phyloP scores from a whole-genome alignment of 2,797 vertebrate genomes.

The Corythornis leucogaster region DNA sequence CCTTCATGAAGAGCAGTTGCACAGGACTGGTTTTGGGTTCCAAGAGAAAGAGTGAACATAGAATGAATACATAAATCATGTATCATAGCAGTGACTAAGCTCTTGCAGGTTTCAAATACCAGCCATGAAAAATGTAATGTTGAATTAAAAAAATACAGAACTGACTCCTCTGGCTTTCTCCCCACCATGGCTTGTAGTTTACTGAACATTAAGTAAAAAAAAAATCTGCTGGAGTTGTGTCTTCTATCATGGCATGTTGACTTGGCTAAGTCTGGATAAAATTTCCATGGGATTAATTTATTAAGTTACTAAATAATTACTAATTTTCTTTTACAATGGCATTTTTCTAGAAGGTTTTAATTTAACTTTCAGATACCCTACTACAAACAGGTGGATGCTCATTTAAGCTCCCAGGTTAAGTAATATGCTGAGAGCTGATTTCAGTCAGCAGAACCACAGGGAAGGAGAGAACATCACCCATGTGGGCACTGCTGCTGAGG shows the following conservation, averaged over 20 bases:
- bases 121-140: background rate
- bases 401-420: background rate
- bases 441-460: background rate
- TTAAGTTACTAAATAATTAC: background rate
- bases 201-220: background rate
- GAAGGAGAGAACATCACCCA: background rate
- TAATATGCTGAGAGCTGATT: background rate
- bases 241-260: background rate
- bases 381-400: background rate
- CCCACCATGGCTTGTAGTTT: accelerated
- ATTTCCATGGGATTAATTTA: background rate
- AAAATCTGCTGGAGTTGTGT: background rate
- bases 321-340: background rate
- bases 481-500: accelerated
- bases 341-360: background rate
- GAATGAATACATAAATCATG: background rate
- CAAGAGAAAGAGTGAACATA: background rate
- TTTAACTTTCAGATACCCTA: background rate
- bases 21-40: background rate
- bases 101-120: background rate
- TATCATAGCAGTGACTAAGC: background rate
- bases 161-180: background rate
- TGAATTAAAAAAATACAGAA: background rate
- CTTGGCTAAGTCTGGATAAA: background rate
- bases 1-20: background rate